Evolutionary conservation across 2,888 invertebrate species (phyloP).

Genomic region (Drosophila austrosaltans): DNA sequence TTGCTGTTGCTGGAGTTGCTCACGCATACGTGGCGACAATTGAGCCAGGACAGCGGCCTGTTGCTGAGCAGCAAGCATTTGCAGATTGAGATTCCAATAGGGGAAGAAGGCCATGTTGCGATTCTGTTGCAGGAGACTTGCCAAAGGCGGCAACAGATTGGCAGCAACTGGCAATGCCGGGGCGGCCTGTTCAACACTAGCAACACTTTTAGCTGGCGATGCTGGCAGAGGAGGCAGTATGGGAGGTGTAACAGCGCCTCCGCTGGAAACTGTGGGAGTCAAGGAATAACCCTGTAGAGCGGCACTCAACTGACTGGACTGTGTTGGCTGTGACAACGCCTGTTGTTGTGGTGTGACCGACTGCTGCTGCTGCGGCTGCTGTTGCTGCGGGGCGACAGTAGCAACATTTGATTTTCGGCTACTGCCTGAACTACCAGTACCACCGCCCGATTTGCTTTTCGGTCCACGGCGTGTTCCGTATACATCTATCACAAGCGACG

Average conservation of each 20-base stretch:
- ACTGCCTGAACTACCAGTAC: slow-evolving; percentile 45
- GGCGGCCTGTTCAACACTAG: slow-evolving; percentile 55
- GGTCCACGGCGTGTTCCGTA: slow-evolving; percentile 95
- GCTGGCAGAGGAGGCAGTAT: slow-evolving; percentile 60
- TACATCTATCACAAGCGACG: slow-evolving; percentile 93
- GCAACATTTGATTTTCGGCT: slow-evolving; percentile 37
- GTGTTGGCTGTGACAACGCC: slow-evolving; percentile 19
- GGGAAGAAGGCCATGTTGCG: slow-evolving; percentile 82
- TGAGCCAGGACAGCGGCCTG: slow-evolving; percentile 82
- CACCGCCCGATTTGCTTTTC: slow-evolving; percentile 85
- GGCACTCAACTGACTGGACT: slow-evolving; percentile 77
- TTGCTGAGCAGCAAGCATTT: slow-evolving; percentile 83
- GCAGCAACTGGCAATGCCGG: slow-evolving; percentile 52
- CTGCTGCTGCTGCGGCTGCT: slow-evolving; percentile 33
- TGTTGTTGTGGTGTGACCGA: slow-evolving; percentile 31
- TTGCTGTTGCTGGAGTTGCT: slow-evolving; percentile 65
- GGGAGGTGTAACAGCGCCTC: slow-evolving; percentile 40
- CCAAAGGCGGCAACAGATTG: slow-evolving; percentile 78
- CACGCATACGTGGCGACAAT: slow-evolving; percentile 80
- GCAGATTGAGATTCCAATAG: slow-evolving; percentile 83
- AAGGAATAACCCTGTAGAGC: slow-evolving; percentile 78
- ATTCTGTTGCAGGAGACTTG: slow-evolving; percentile 80
- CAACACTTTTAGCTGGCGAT: slow-evolving; percentile 75
- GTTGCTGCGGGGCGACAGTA: slow-evolving; percentile 33
- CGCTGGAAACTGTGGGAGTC: slow-evolving; percentile 34